Conservation (phyloP, 2,113 vertebrate species). For the Nanorana parkeri region DNA sequence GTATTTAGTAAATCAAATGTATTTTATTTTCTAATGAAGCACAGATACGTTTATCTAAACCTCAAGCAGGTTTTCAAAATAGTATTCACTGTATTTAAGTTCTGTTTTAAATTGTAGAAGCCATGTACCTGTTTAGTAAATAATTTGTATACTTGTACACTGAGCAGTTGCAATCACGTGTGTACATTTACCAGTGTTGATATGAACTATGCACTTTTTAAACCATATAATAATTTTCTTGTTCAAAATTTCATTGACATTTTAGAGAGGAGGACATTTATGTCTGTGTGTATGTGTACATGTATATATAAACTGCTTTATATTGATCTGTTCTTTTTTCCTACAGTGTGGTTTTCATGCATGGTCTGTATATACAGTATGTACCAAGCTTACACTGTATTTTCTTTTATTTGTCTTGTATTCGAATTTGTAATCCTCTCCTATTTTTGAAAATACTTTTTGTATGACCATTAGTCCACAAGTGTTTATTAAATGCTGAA, state of each 20-base stretch:
- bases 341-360: background rate
- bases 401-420: constrained; percentile 58
- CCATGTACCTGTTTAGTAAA: background rate
- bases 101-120: background rate
- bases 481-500: constrained; percentile 64
- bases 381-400: constrained; percentile 47
- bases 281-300: background rate
- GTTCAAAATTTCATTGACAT: background rate
- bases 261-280: too few relatives aligned
- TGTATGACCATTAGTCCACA: constrained; percentile 60
- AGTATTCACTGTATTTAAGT: background rate
- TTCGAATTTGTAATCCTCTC: constrained; percentile 62
- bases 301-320: background rate
- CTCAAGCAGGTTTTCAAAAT: background rate
- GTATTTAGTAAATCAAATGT: too few relatives aligned
- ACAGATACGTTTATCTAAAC: background rate
- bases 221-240: background rate
- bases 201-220: constrained; percentile 24
- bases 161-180: background rate
- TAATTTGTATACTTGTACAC: background rate
- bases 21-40: too few relatives aligned
- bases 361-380: constrained; percentile 39
- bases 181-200: background rate
- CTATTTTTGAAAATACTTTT: constrained; percentile 39
- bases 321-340: background rate